These are phyloP conservation scores for Drosophila mimica DNA, from an alignment of 2,888 invertebrate genomes.

Conservation along the genomic window DNA sequence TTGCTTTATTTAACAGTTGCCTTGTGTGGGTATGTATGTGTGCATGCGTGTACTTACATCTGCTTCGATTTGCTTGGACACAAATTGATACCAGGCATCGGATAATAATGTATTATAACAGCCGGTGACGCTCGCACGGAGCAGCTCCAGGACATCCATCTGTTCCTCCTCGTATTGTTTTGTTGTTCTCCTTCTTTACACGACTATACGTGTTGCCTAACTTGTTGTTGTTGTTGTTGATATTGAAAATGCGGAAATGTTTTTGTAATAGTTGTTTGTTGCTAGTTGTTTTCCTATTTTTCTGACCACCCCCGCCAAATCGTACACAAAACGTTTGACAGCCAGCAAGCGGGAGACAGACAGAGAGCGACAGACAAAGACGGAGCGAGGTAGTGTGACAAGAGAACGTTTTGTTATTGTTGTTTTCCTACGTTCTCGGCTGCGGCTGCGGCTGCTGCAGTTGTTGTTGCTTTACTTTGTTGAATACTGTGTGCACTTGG, in stretches of 20 bases:
- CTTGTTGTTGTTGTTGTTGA: slow-evolving; percentile 35
- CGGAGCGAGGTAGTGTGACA: background rate
- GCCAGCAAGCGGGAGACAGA: slow-evolving; percentile 5
- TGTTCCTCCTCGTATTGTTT: slow-evolving; percentile 18
- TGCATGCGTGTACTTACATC: slow-evolving; percentile 85
- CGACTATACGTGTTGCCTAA: slow-evolving; percentile 17
- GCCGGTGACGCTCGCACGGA: slow-evolving; percentile 74
- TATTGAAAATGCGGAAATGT: slow-evolving; percentile 51
- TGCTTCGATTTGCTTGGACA: slow-evolving; percentile 86
- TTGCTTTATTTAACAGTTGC: slow-evolving; percentile 11
- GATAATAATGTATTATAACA: slow-evolving; percentile 76
- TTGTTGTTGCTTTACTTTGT: slow-evolving; percentile 17
- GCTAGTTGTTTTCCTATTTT: slow-evolving; percentile 18
- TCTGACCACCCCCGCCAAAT: slow-evolving; percentile 38
- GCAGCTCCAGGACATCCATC: slow-evolving; percentile 70
- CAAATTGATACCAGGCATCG: slow-evolving; percentile 86
- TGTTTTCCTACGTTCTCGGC: slow-evolving; percentile 4
- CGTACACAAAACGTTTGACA: slow-evolving; percentile 4
- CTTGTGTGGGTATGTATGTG: background rate
- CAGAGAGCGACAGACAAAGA: background rate
- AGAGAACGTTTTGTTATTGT: slow-evolving; percentile 18
- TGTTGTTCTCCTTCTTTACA: slow-evolving; percentile 17
- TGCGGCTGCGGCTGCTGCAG: slow-evolving; percentile 5
- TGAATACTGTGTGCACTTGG: slow-evolving; percentile 16
- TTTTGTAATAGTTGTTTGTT: slow-evolving; percentile 27